Evolutionary conservation across 2,888 invertebrate species (phyloP).

Genomic region (Stratiomys singularior): DNA sequence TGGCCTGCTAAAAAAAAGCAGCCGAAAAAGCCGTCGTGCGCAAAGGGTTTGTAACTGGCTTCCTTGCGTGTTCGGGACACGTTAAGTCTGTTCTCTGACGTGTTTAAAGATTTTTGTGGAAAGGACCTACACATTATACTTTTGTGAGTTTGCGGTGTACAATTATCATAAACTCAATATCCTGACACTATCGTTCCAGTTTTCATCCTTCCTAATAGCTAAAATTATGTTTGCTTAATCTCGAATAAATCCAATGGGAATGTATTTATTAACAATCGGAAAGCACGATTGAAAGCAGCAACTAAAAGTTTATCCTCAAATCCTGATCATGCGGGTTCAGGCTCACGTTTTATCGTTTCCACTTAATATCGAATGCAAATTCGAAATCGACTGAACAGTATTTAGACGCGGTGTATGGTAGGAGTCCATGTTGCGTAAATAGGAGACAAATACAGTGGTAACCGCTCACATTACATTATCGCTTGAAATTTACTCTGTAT

Average conservation of each 20-base stretch:
- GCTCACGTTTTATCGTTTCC: not conserved
- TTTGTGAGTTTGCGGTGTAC: no score
- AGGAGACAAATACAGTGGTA: not conserved
- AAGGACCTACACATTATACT: no score
- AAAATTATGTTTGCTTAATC: not conserved
- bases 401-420: not conserved
- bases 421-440: not conserved
- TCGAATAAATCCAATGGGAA: constrained; percentile 10
- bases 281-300: not conserved
- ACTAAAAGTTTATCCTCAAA: constrained; percentile 5
- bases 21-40: no score
- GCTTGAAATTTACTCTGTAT: not conserved
- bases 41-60: no score
- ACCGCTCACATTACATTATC: not conserved
- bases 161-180: no score
- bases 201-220: no score
- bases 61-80: no score
- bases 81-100: no score
- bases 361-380: not conserved
- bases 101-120: no score
- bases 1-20: no score
- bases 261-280: not conserved
- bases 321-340: not conserved
- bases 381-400: not conserved
- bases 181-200: no score